Conservation (phyloP, 2,113 vertebrate genomes). For the Macroglossus sobrinus region DNA sequence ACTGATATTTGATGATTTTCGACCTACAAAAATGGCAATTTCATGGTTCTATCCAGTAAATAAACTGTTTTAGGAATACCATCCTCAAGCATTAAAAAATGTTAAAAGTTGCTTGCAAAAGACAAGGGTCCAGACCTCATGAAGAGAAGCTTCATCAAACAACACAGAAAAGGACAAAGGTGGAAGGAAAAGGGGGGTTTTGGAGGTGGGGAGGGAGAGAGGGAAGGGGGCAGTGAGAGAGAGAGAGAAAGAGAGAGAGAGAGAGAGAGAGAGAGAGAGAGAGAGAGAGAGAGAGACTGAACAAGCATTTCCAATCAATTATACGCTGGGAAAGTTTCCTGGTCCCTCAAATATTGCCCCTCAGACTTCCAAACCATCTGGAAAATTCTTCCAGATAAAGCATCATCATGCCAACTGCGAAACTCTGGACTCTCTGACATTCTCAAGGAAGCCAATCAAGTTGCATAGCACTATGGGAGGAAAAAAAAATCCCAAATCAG, state of each 20-base stretch:
- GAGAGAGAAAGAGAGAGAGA: too few relatives aligned
- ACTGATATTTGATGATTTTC: not conserved
- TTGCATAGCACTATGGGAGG: accelerated
- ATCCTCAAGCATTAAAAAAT: not conserved
- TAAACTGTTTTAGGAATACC: not conserved
- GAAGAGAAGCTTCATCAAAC: not conserved
- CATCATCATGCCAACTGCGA: not conserved
- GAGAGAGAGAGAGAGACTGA: not conserved
- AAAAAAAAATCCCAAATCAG: not conserved
- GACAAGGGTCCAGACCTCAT: not conserved
- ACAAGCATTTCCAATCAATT: constrained; percentile 41
- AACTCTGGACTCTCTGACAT: not conserved
- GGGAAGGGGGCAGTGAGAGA: too few relatives aligned
- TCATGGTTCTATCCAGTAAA: not conserved
- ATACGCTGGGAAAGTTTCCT: not conserved
- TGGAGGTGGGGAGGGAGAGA: too few relatives aligned
- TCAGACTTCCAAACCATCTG: constrained; percentile 53
- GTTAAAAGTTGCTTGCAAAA: not conserved
- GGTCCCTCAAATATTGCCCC: constrained; percentile 3
- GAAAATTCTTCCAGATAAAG: constrained; percentile 48
- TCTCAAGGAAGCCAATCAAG: not conserved
- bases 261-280: too few relatives aligned
- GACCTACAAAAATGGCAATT: not conserved
- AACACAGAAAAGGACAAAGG: not conserved
- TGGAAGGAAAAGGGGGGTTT: not conserved